Base-by-base conservation (phyloP, 2,888 invertebrate species). In the Parnassius smintheus region DNA sequence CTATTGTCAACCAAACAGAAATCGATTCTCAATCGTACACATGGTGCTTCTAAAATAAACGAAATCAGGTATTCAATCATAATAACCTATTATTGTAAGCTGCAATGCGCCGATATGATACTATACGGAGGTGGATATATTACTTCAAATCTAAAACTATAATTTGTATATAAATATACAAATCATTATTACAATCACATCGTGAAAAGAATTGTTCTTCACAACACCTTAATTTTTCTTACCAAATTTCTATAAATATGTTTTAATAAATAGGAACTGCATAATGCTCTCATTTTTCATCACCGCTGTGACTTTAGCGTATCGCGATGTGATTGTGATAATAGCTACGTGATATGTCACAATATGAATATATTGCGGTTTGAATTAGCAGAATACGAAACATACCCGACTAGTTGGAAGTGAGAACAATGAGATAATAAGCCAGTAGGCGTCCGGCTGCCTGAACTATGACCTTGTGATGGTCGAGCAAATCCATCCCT, bases 401-500 rank as follows among this genome's bases (percentile, higher is more conserved):
- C 49, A 49, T 49, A 49, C 1, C 1, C 18, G 13, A 22, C 18
- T 49, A 18, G 18, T 18, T 1, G 42, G 10, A 50, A 8, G 10
- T 35, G 42, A 9, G 25, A 9, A 35, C 22, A n/a, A 11, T 25
- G 41, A 51, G 10, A 52, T 8, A 41, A 46, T 13, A 9, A 49
- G 8, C 13, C 49, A 9, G 2, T 13, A 54, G 60, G 55, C 55
- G 18, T 12, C 42, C 55, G 25, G 61, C 55, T 50, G 55, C 44
- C 55, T 25, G 0, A 13, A n/a, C 10, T 35, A 22, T 42, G 35
- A 54, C 54, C 54, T 48, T 70, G 72, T 69, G 69, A 62, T 53
- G 59, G 57, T 71, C 65, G 70, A 72, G 70, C 65, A 64, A 65
- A 64, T 66, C 75, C 71, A 77, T 74, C 72, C 71, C 76, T 78